A percentile compares a stretch with the other conserved stretches of the same genome.
Evolutionary conservation across 2,113 vertebrate genomes (phyloP).

Genomic region (Cervus canadensis): DNA sequence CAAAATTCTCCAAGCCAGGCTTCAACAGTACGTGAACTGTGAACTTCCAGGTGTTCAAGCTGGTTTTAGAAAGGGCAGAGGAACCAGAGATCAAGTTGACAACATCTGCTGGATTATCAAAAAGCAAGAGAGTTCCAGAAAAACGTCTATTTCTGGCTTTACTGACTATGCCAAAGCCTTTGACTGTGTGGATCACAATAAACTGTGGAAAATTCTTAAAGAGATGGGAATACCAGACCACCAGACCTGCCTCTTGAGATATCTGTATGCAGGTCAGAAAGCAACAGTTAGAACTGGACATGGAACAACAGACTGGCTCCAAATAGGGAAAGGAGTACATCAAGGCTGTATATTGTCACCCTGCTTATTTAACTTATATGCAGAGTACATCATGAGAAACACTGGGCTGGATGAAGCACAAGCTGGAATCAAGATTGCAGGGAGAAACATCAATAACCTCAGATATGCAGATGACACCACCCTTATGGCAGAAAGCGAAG

Average conservation of each 20-base stretch:
- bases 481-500: neutral
- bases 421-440: neutral
- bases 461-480: neutral
- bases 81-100: neutral
- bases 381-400: neutral
- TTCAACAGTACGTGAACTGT: neutral
- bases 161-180: neutral
- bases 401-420: neutral
- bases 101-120: neutral
- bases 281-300: neutral
- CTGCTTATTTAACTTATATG: neutral
- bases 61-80: neutral
- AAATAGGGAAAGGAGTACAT: neutral
- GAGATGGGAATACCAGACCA: neutral
- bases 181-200: neutral
- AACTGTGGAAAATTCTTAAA: neutral
- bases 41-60: neutral
- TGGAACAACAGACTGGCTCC: neutral
- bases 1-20: neutral
- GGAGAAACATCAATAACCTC: neutral
- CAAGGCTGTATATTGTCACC: neutral
- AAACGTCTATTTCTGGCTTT: neutral
- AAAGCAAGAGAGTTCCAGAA: neutral
- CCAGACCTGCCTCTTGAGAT: neutral
- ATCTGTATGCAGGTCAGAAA: neutral